A percentile compares a stretch with the other conserved stretches of the same genome.
phyloP scores from a whole-genome alignment of 2,113 vertebrate genomes.

The Lathamus discolor region DNA sequence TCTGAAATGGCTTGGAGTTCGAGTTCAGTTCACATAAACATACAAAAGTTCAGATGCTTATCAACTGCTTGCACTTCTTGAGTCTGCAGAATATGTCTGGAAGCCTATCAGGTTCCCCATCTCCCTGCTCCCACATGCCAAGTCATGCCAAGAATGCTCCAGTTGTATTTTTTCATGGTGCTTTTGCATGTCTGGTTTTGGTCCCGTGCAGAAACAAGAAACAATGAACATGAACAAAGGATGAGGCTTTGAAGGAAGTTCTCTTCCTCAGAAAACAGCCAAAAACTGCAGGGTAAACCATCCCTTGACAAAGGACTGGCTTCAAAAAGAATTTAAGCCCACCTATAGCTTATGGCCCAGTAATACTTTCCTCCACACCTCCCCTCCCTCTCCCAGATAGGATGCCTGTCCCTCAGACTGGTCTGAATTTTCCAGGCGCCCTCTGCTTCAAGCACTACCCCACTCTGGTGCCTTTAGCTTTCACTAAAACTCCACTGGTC shows the following conservation, averaged over 20 bases:
- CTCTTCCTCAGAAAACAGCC: background rate
- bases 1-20: background rate
- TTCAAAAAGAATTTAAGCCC: background rate
- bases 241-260: background rate
- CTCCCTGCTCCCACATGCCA: slow-evolving; percentile 3
- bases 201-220: background rate
- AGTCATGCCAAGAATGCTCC: slow-evolving; percentile 23
- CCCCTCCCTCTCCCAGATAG: rapidly evolving
- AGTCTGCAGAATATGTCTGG: background rate
- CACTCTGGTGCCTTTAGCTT: background rate
- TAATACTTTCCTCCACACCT: background rate
- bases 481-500: background rate
- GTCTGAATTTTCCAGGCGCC: background rate
- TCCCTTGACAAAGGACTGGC: background rate
- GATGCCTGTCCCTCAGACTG: rapidly evolving
- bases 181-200: background rate
- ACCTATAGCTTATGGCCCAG: background rate
- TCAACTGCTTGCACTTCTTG: slow-evolving; percentile 14
- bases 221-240: background rate
- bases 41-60: slow-evolving; percentile 57
- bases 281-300: background rate
- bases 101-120: slow-evolving; percentile 21
- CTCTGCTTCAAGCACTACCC: background rate
- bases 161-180: background rate
- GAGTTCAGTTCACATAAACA: slow-evolving; percentile 55